These are phyloP conservation scores for Aphaenogaster rudis DNA, from an alignment of 1,140 invertebrate species.

Conservation along the genomic window DNA sequence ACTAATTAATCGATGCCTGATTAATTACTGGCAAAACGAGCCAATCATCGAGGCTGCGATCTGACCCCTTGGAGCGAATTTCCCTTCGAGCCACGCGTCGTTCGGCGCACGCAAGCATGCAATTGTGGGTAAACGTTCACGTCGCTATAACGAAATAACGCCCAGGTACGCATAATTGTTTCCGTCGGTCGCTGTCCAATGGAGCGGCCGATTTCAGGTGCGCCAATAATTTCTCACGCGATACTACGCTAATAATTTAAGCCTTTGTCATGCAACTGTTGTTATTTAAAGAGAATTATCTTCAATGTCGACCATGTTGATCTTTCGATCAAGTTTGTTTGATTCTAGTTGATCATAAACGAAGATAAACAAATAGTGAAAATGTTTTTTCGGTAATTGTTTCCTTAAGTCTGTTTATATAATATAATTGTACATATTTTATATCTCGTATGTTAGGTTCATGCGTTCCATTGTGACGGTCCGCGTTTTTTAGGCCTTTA, in stretches of 20 bases:
- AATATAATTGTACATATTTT: constrained; percentile 75
- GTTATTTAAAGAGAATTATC: constrained; percentile 39
- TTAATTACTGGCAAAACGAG: constrained; percentile 67
- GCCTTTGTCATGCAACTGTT: constrained; percentile 57
- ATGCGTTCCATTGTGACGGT: background rate
- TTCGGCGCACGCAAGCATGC: constrained; percentile 57
- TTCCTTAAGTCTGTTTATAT: constrained; percentile 57
- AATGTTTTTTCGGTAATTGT: constrained; percentile 26
- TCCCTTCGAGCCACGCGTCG: constrained; percentile 70
- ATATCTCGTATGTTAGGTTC: background rate
- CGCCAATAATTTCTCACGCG: background rate
- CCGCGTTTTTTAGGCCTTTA: background rate
- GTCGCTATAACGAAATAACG: constrained; percentile 75
- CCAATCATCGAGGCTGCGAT: constrained; percentile 52
- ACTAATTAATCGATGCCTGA: constrained; percentile 63
- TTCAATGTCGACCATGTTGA: background rate
- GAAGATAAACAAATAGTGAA: background rate
- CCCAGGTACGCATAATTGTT: constrained; percentile 71
- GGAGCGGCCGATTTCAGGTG: constrained; percentile 36
- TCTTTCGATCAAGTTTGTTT: constrained; percentile 16
- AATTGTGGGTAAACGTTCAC: constrained; percentile 71
- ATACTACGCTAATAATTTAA: constrained; percentile 62
- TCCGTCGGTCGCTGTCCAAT: constrained; percentile 76
- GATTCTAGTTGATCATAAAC: background rate
- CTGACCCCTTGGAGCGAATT: constrained; percentile 59